Base-by-base conservation (phyloP, 2,113 vertebrate genomes). In the Corydoras sp. region DNA sequence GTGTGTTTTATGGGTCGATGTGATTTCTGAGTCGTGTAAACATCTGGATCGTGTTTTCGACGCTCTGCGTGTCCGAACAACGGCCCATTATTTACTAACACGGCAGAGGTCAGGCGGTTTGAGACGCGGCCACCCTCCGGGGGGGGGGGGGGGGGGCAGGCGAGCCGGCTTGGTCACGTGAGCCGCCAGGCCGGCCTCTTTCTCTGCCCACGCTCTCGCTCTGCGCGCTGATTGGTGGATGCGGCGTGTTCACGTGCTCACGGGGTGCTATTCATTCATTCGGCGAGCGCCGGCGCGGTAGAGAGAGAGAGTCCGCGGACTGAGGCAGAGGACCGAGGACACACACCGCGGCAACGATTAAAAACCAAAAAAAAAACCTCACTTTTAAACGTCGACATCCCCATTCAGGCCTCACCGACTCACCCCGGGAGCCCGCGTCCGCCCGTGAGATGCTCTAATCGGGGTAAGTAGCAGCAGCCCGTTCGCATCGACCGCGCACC, bases 161-260 rank as follows among this genome's bases (percentile, higher is more conserved):
- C 18, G 2, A 43, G 2, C 7, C 35, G 35, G 35, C 35, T 43
- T 43, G 54, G 14, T 56, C 54, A 56, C 54, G 54, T 56, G 54
- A n/a, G n/a, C 54, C 6, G 54, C 14, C 13, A 56, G n/a, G 3
- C 54, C 14, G 35, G 2, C 4, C 35, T 43, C 18, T 43, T 4
- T 3, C 14, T 58, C 10, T 30, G 5, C 48, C 65, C 83, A 79
- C 59, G 75, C 75, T 43, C n/a, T 7, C 62, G 2, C 2, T 3
- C 31, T 51, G 48, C 29, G 29, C 73, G 58, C 68, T 86, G 83
- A 89, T 88, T 88, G 86, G 87, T 75, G 48, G 3, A 18, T 2
- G 59, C n/a, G 10, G n/a, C 13, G 31, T 74, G 82, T 87, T 66
- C 86, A 88, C 82, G 84, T 85, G 87, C 74, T 80, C 30, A 15